Percentiles rank a stretch among this genome's conserved stretches.
These are phyloP conservation scores for Stenodera caucasica DNA, from an alignment of 2,888 invertebrate genomes.

Conservation along the genomic window DNA sequence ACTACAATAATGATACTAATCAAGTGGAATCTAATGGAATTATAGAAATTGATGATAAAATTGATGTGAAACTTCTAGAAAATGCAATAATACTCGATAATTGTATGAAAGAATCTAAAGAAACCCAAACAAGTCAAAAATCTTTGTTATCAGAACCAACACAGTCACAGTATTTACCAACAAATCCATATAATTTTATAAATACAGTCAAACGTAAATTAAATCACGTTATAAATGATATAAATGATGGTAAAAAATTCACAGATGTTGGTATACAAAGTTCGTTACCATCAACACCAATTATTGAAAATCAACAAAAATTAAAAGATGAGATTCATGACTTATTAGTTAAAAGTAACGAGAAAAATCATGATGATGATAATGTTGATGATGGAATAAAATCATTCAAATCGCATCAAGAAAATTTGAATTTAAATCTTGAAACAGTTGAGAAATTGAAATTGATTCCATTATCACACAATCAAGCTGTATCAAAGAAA, in stretches of 20 bases:
- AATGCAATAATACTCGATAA: not conserved
- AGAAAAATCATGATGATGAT: slow-evolving; percentile 14
- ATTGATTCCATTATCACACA: slow-evolving; percentile 28
- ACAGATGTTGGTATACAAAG: slow-evolving; percentile 43
- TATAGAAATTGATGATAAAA: not conserved
- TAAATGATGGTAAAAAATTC: slow-evolving; percentile 36
- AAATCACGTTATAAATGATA: slow-evolving; percentile 41
- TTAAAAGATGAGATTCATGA: slow-evolving; percentile 11
- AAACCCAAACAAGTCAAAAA: slow-evolving; percentile 31
- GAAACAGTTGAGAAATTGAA: slow-evolving; percentile 42
- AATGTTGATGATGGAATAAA: slow-evolving; percentile 15
- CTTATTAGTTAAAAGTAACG: slow-evolving; percentile 14
- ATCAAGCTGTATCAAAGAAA: not conserved
- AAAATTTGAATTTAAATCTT: slow-evolving; percentile 43
- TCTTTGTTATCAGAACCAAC: slow-evolving; percentile 39
- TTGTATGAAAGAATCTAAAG: slow-evolving; percentile 21
- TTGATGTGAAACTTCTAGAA: not conserved
- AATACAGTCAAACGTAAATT: slow-evolving; percentile 64
- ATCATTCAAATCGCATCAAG: slow-evolving; percentile 42
- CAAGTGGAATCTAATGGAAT: not conserved
- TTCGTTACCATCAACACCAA: slow-evolving; percentile 24
- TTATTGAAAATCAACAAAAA: slow-evolving; percentile 6
- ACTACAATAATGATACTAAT: not conserved
- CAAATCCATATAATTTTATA: slow-evolving; percentile 65
- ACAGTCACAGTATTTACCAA: slow-evolving; percentile 19